A percentile compares a stretch with the other conserved stretches of the same genome.
Evolutionary conservation across 2,113 vertebrate genomes (phyloP).

Genomic region (Mirounga angustirostris): DNA sequence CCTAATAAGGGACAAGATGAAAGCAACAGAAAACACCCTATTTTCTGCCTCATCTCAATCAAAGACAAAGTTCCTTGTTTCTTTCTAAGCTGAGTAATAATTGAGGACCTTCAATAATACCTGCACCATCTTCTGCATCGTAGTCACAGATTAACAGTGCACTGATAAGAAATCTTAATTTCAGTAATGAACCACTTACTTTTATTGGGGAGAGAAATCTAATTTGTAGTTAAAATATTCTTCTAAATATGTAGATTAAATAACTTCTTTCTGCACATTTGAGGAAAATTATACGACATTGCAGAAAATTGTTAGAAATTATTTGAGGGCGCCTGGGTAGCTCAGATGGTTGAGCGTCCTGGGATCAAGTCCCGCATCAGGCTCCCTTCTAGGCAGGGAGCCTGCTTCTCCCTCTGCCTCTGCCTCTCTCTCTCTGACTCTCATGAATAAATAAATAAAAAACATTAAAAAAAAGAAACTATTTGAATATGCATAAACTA

Average conservation of each 20-base stretch:
- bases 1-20: not conserved
- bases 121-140: not conserved
- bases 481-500: not conserved
- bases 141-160: not conserved
- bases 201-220: not conserved
- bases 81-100: not conserved
- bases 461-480: not conserved
- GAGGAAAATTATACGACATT: not conserved
- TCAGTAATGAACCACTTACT: constrained; percentile 9
- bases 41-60: not conserved
- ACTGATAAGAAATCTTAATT: not conserved
- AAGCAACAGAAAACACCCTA: not conserved
- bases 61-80: not conserved
- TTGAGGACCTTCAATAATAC: not conserved
- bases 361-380: no score
- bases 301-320: not conserved
- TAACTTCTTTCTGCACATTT: not conserved
- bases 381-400: no score
- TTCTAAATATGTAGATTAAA: constrained; percentile 40
- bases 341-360: no score
- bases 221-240: constrained; percentile 29
- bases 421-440: no score
- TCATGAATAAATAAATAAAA: no score
- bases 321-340: not conserved
- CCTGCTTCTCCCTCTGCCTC: no score